Conservation (phyloP, 1,140 invertebrate genomes). For the Eueides isabella region DNA sequence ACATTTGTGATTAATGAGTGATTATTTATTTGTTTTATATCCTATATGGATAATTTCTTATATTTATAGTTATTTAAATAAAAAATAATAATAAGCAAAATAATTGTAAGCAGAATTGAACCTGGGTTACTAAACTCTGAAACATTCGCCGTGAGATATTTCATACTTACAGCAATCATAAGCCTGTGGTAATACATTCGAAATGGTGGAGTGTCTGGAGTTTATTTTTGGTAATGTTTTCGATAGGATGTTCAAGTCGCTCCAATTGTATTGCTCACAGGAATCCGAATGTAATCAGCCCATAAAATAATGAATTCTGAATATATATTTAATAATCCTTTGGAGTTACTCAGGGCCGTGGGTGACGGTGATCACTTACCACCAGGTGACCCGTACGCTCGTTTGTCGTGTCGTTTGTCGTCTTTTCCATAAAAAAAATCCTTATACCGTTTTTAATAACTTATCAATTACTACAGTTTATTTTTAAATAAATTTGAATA, state of each 20-base stretch:
- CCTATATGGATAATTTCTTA: not conserved
- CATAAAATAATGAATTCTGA: not conserved
- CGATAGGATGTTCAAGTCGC: not conserved
- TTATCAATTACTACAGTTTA: not conserved
- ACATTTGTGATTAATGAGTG: too few species aligned
- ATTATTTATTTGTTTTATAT: too few species aligned
- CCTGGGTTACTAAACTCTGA: slow-evolving; percentile 23
- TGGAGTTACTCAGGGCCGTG: too few species aligned
- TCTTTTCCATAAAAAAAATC: too few species aligned
- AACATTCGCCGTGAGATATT: slow-evolving; percentile 26
- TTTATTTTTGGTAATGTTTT: slow-evolving; percentile 48
- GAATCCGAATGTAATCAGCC: not conserved
- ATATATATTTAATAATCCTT: too few species aligned
- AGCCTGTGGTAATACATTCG: slow-evolving; percentile 27
- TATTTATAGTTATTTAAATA: not conserved
- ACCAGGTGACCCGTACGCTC: too few species aligned
- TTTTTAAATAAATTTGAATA: not conserved
- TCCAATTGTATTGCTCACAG: not conserved
- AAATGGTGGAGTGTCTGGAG: slow-evolving; percentile 46
- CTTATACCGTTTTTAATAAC: not conserved
- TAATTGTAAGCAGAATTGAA: not conserved
- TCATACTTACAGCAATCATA: slow-evolving; percentile 31
- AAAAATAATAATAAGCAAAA: not conserved
- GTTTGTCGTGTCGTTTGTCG: too few species aligned
- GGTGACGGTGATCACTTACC: too few species aligned